Base-by-base conservation (phyloP, 1,140 invertebrate species). In the Polypedilum vanderplanki region DNA sequence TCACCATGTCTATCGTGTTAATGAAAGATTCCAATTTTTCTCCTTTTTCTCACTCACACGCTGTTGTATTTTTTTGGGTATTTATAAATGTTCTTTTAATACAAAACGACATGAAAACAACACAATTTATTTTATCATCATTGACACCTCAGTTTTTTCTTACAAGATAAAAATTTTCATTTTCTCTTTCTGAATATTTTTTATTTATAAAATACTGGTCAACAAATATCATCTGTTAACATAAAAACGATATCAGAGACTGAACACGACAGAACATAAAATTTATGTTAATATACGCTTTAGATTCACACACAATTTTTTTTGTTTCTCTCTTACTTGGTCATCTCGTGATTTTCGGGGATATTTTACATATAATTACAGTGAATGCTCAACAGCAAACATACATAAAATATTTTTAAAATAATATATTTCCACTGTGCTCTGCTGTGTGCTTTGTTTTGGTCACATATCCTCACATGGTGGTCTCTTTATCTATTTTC, bases 71-170 rank as follows among this genome's bases (percentile, higher is more conserved):
- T 70, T 70, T 20, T 70, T 70, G 20, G 65, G 17, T 70, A 22
- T 22, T 70, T 70, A 57, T 57, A 57, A 57, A 57, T 57, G 46
- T 57, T 57, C n/a, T 57, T 57, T 57, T 57, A 57, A 57, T 57
- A 57, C 15, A 20, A 70, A 70, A 70, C 20, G 65, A 20, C 65
- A 57, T 57, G 46, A 57, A 22, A 70, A 70, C 65, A 70, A 70
- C 17, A 70, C 65, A 70, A 70, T 70, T 70, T 70, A 70, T 70
- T 70, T 70, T 70, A 70, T 70, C 65, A 70, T 70, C 65, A 70
- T 70, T 70, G 65, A 70, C 65, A 70, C 65, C 65, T 70, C 65
- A 70, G 17, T 70, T 18, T 18, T 70, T 18, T 18, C n/a, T 70
- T 70, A 70, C 65, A 70, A 70, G 65, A 22, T 70, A 70, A 70